Evolutionary conservation across 2,113 vertebrate genomes (phyloP), one percentile per base, ranked within the genome.

Genomic region (Carassius auratus): DNA sequence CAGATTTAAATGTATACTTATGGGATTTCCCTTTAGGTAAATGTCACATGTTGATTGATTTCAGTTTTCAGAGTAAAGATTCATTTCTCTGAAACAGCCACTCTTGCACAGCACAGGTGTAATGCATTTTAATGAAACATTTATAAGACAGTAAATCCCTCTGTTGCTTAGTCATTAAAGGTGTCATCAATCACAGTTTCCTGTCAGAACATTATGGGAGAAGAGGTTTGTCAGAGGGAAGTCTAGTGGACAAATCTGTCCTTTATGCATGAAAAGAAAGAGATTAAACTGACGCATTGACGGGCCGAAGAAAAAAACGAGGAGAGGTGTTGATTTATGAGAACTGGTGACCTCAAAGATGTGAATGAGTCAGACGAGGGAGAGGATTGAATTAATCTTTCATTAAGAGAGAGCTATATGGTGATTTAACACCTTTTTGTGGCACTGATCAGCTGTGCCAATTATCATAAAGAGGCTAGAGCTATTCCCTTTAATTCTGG

Each of bases 371-470:
- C 75, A 64, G 71, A 80, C 13, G 13, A 74, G 13, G 48, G 80
- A 85, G 64, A 64, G 59, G 75, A 52, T 68, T 42, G 10, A 64
- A 80, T 86, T 87, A 86, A 90, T 84, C 74, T 88, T 87, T 88
- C 76, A 87, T 86, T 84, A 83, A 59, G 61, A 59, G 80, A 76
- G 76, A 64, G 79, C 87, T 81, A 14, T 52, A 45, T 64, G 33
- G 68, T 84, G 84, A 89, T 89, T 86, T 87, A 89, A 88, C 52
- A 74, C 59, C 74, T 55, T 36, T 79, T 80, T 84, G 76, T 52
- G 26, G n/a, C 83, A 68, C 55, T 50, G 57, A 84, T 78, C 64
- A 64, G 76, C 30, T 75, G 66, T 61, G 82, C 76, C 76, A 84
- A 45, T 85, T 84, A 76, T 81, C 74, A 1, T 33, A 84, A 17